phyloP scores from a whole-genome alignment of 2,113 vertebrate species.

The Syngnathoides biaculeatus region DNA sequence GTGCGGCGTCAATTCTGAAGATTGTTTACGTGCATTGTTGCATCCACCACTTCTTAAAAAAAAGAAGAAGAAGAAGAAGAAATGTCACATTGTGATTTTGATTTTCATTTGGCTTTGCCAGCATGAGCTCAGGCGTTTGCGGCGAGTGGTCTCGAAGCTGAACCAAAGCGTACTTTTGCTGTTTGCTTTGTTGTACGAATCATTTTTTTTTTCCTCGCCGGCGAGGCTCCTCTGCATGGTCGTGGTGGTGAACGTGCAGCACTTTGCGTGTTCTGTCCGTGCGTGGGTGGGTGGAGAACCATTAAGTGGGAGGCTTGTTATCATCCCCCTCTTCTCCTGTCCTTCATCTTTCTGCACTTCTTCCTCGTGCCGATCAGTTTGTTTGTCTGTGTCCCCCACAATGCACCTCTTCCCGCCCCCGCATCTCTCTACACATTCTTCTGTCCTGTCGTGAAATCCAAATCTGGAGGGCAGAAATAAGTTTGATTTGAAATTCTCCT shows the following conservation, averaged over 20 bases:
- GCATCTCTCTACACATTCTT: slow-evolving; percentile 33
- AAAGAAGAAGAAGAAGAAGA: slow-evolving; percentile 40
- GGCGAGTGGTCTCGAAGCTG: slow-evolving; percentile 58
- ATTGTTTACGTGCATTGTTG: slow-evolving; percentile 31
- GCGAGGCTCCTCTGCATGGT: slow-evolving; percentile 64
- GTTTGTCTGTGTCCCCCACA: slow-evolving; percentile 54
- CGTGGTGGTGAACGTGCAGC: slow-evolving; percentile 43
- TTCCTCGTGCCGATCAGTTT: slow-evolving; percentile 50
- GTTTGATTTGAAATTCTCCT: slow-evolving; percentile 25
- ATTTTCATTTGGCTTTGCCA: slow-evolving; percentile 41
- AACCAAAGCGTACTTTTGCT: slow-evolving; percentile 41
- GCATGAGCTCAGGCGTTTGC: slow-evolving; percentile 61
- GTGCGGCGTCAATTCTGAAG: slow-evolving; percentile 46
- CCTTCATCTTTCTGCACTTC: slow-evolving; percentile 46
- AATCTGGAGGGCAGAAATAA: slow-evolving; percentile 9
- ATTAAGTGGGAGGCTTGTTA: slow-evolving; percentile 36
- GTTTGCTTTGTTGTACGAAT: slow-evolving; percentile 52
- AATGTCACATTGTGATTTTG: slow-evolving; percentile 59
- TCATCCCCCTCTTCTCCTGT: slow-evolving; percentile 37
- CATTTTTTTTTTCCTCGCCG: slow-evolving; percentile 35
- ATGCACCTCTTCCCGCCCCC: slow-evolving; percentile 39
- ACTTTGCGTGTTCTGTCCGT: slow-evolving; percentile 44
- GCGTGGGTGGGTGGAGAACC: slow-evolving; percentile 56
- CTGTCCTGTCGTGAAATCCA: slow-evolving; percentile 33
- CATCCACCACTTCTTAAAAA: slow-evolving; percentile 46